A percentile compares a stretch with the other conserved stretches of the same genome.
phyloP scores from a whole-genome alignment of 2,113 vertebrate genomes.

The Nerophis ophidion region DNA sequence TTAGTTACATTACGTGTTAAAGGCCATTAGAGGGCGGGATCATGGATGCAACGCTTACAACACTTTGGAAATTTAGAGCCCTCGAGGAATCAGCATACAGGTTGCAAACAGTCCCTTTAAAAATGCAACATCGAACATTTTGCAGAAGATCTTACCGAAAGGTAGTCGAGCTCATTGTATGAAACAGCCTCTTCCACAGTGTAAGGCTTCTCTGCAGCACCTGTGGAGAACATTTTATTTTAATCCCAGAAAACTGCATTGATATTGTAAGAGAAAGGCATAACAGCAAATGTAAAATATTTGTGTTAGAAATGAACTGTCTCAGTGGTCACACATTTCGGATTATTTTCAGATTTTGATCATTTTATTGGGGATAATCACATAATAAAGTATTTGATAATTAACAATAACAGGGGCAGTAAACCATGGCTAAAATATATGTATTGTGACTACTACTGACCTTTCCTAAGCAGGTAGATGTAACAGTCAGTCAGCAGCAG shows the following conservation, averaged over 20 bases:
- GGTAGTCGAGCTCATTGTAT: constrained; percentile 92
- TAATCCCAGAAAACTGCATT: neutral
- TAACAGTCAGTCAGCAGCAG: constrained; percentile 93
- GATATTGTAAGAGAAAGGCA: neutral
- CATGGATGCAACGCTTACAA: too few relatives aligned
- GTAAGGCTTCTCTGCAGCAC: constrained; percentile 95
- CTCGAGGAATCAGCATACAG: too few relatives aligned
- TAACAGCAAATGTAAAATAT: neutral
- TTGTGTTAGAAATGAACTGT: neutral
- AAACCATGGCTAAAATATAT: neutral
- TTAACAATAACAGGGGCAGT: neutral
- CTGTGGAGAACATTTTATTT: constrained; percentile 58
- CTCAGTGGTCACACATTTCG: neutral
- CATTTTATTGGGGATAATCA: neutral
- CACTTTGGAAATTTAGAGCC: too few relatives aligned
- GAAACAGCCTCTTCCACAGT: constrained; percentile 90
- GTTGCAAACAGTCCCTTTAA: too few relatives aligned
- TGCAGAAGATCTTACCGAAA: constrained; percentile 80
- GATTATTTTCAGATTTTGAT: neutral
- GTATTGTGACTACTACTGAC: constrained; percentile 54
- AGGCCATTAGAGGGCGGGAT: too few relatives aligned
- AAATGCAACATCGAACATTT: too few relatives aligned
- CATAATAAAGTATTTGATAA: neutral
- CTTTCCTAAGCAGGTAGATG: constrained; percentile 92
- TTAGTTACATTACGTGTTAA: too few relatives aligned